Conservation (phyloP, 2,113 vertebrate species). For the Laticauda colubrina region DNA sequence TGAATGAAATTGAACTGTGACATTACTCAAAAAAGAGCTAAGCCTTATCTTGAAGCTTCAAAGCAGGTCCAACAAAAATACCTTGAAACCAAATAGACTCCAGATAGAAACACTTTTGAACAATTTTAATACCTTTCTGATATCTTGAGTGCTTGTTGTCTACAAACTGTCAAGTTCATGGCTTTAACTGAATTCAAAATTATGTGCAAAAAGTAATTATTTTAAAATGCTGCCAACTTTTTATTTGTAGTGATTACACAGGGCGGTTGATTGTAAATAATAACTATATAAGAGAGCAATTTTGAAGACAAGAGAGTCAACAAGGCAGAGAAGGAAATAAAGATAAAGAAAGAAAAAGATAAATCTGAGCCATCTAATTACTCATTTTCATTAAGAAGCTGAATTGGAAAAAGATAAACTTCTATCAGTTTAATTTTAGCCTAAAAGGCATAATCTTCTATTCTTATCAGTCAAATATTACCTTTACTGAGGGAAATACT, state of each 20-base stretch:
- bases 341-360: not conserved
- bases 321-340: too few species aligned
- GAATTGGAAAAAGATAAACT: not conserved
- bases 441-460: not conserved
- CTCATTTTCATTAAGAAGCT: not conserved
- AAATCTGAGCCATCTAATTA: not conserved
- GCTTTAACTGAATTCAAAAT: not conserved
- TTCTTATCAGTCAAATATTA: not conserved
- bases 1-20: slow-evolving; percentile 38
- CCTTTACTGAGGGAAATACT: not conserved
- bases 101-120: slow-evolving; percentile 5
- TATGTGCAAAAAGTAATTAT: not conserved
- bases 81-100: not conserved
- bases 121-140: slow-evolving; percentile 10
- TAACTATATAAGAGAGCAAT: not conserved
- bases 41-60: slow-evolving; percentile 41
- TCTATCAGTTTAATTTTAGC: not conserved
- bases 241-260: not conserved
- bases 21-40: slow-evolving; percentile 39
- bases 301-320: not conserved
- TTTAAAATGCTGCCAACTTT: not conserved
- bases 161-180: slow-evolving; percentile 18
- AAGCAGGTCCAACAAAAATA: slow-evolving; percentile 18
- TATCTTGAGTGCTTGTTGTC: slow-evolving; percentile 2
- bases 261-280: not conserved